phyloP scores from a whole-genome alignment of 2,113 vertebrate genomes.

The Hipposideros armiger region DNA sequence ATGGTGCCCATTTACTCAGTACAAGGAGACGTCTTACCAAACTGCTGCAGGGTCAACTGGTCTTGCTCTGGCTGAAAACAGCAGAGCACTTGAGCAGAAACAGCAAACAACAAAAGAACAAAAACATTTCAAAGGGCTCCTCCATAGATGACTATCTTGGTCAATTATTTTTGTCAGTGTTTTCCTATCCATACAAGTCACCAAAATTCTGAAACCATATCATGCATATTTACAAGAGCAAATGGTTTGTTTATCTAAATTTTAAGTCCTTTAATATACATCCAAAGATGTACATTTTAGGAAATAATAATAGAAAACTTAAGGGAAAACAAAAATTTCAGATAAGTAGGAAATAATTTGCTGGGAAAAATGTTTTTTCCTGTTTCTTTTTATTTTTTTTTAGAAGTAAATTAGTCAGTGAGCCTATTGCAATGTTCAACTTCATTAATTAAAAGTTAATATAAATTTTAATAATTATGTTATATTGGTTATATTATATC shows the following conservation, averaged over 20 bases:
- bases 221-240: not conserved
- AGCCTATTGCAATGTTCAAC: not conserved
- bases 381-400: not conserved
- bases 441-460: conserved; percentile 30
- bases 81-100: not conserved
- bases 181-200: not conserved
- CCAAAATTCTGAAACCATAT: not conserved
- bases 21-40: not conserved
- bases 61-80: not conserved
- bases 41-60: not conserved
- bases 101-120: not conserved
- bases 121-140: too few relatives aligned
- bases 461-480: not conserved
- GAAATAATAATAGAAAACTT: not conserved
- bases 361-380: not conserved
- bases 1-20: not conserved
- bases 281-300: not conserved
- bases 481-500: not conserved
- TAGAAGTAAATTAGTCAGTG: not conserved
- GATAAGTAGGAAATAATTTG: not conserved
- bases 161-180: not conserved
- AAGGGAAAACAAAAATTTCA: not conserved
- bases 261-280: not conserved
- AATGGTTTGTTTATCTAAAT: not conserved
- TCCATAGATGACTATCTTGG: not conserved